A percentile compares a stretch with the other conserved stretches of the same genome.
Conservation (phyloP, 2,113 vertebrate genomes). For the Aplodontia rufa region DNA sequence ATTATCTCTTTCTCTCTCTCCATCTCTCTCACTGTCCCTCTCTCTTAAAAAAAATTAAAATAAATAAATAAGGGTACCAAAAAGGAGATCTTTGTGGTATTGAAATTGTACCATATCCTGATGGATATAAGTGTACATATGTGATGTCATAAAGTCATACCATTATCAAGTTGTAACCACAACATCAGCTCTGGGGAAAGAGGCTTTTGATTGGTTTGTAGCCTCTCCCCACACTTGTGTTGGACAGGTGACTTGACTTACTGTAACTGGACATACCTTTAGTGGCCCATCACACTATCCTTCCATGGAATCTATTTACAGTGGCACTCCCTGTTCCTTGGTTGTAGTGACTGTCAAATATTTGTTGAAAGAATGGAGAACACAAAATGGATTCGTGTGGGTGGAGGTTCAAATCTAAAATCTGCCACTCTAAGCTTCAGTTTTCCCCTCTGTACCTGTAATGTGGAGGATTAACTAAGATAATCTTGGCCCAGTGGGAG, state of each 20-base stretch:
- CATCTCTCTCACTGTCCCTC: no score
- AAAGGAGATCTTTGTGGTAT: neutral
- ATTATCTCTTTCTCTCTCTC: no score
- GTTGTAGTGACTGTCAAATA: neutral
- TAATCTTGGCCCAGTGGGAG: neutral
- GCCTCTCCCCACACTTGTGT: neutral
- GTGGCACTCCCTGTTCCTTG: neutral
- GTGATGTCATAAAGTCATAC: neutral
- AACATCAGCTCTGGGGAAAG: neutral
- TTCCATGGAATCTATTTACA: neutral
- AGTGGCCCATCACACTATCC: neutral
- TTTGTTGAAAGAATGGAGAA: slow-evolving; percentile 25
- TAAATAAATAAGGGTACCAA: no score
- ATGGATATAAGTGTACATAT: neutral
- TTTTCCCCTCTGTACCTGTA: neutral
- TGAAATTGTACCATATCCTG: neutral
- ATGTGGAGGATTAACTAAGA: neutral
- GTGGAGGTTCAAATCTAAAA: neutral
- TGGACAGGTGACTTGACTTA: neutral
- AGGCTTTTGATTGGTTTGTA: neutral
- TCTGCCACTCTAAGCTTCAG: neutral
- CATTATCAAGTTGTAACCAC: neutral
- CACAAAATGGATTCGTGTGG: neutral
- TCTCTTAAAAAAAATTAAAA: no score
- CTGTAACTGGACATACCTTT: neutral